A percentile compares a stretch with the other conserved stretches of the same genome.
These are phyloP conservation scores for Apamea crenata DNA, from an alignment of 2,888 invertebrate species.

Conservation along the genomic window DNA sequence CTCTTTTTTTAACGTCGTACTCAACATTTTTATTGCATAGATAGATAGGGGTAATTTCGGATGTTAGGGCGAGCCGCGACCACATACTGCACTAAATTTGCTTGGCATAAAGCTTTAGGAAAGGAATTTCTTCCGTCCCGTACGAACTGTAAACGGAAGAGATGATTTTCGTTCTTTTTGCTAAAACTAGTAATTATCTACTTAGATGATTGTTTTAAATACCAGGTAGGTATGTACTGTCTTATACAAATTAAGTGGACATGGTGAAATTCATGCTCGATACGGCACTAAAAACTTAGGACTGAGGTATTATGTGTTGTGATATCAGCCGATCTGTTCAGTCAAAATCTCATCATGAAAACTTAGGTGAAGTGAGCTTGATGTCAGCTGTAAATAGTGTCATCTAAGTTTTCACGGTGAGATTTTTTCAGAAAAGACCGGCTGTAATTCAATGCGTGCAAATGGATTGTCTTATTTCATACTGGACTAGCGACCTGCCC, in stretches of 20 bases:
- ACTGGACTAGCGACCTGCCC: no score
- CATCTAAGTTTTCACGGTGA: no score
- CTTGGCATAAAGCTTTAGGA: neutral
- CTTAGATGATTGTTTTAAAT: neutral
- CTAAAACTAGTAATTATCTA: neutral
- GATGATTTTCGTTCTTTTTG: neutral
- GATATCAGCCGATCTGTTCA: no score
- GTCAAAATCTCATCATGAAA: no score
- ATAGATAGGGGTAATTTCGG: slow-evolving; percentile 28
- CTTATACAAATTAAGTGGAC: no score
- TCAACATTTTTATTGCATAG: slow-evolving; percentile 37
- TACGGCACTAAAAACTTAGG: neutral
- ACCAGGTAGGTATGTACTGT: no score
- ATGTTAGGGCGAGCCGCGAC: slow-evolving; percentile 10
- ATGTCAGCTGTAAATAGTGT: no score
- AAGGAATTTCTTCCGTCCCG: slow-evolving; percentile 4
- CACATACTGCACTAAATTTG: slow-evolving; percentile 23
- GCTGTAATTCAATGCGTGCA: no score
- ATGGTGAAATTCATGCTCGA: neutral
- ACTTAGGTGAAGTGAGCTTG: neutral
- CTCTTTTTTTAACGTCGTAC: slow-evolving; percentile 26
- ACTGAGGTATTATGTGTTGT: neutral
- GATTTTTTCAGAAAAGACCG: no score
- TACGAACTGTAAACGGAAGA: neutral
- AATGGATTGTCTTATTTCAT: no score